Conservation (phyloP, 2,113 vertebrate species). For the Burhinus oedicnemus region DNA sequence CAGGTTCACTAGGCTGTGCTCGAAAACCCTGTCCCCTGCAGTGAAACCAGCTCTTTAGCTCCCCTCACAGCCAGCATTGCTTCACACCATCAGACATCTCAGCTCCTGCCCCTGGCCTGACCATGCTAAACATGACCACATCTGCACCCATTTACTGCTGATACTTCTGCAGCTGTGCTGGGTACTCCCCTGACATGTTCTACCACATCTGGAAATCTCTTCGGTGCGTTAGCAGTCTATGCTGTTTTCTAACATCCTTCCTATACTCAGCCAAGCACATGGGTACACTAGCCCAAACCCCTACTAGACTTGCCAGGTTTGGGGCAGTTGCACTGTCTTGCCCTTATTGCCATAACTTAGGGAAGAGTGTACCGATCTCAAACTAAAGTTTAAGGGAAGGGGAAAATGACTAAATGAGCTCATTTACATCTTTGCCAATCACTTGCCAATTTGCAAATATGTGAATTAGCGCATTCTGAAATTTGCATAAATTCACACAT, state of each 20-base stretch:
- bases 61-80: neutral
- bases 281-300: neutral
- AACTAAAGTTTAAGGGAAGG: neutral
- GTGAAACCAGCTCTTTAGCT: neutral
- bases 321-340: neutral
- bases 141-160: neutral
- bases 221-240: neutral
- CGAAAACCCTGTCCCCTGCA: neutral
- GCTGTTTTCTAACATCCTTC: neutral
- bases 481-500: conserved; percentile 65
- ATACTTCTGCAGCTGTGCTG: neutral
- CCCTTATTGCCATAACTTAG: neutral
- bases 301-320: neutral
- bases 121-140: neutral
- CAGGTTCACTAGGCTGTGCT: neutral
- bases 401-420: conserved; percentile 14
- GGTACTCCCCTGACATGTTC: neutral
- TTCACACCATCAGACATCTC: neutral
- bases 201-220: neutral
- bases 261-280: fast-evolving
- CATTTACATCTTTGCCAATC: conserved; percentile 56
- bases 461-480: conserved; percentile 57
- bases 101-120: neutral
- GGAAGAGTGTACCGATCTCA: neutral
- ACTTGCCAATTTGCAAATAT: conserved; percentile 65